phyloP scores from a whole-genome alignment of 2,113 vertebrate genomes.

The Scomber japonicus region DNA sequence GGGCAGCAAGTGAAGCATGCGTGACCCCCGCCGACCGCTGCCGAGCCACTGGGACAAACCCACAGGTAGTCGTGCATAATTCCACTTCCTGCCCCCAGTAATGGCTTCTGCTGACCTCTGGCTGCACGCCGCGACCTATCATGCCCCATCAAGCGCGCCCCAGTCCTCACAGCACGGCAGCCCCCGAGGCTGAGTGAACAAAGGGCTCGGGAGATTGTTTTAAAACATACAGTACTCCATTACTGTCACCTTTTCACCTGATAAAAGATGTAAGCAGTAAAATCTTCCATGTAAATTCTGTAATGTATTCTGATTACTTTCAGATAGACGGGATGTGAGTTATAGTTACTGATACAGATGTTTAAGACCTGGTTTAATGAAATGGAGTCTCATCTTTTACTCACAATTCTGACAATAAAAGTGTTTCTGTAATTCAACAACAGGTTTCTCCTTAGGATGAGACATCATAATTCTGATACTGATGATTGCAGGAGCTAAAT shows the following conservation, averaged over 20 bases:
- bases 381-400: too few species aligned
- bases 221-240: conserved; percentile 21
- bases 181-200: conserved; percentile 6
- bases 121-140: conserved; percentile 30
- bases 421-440: too few species aligned
- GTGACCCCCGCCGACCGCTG: conserved; percentile 51
- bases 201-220: neutral
- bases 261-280: too few species aligned
- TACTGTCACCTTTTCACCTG: neutral
- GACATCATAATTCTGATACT: too few species aligned
- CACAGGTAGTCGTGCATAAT: conserved; percentile 67
- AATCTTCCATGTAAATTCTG: too few species aligned
- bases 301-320: neutral
- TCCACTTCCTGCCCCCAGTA: conserved; percentile 61
- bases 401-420: too few species aligned
- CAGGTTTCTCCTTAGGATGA: too few species aligned
- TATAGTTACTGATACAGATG: too few species aligned
- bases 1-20: conserved; percentile 60
- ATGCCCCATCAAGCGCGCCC: conserved; percentile 49
- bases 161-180: conserved; percentile 18
- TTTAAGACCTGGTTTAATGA: too few species aligned
- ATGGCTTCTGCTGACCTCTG: conserved; percentile 69
- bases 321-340: neutral
- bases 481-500: too few species aligned
- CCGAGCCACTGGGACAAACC: conserved; percentile 34